A percentile compares a stretch with the other conserved stretches of the same genome.
phyloP scores from a whole-genome alignment of 2,888 invertebrate species.

The Torymus texanus region DNA sequence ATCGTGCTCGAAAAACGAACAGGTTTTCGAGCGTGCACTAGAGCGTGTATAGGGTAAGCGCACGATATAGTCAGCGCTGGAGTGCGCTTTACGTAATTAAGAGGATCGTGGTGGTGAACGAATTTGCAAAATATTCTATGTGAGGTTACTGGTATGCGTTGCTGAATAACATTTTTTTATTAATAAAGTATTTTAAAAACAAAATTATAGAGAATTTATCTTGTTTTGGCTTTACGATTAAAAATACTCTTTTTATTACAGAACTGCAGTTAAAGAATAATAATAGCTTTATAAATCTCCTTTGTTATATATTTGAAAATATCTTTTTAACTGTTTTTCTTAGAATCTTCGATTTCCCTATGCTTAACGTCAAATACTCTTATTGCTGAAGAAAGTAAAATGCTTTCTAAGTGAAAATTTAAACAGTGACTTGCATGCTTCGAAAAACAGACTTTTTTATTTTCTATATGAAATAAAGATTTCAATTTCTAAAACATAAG shows the following conservation, averaged over 20 bases:
- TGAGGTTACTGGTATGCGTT: not conserved
- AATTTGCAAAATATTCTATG: conserved; percentile 15
- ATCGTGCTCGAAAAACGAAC: not conserved
- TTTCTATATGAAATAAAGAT: conserved; percentile 37
- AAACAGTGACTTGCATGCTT: conserved; percentile 54
- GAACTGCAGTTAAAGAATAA: too few relatives aligned
- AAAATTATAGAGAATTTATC: too few relatives aligned
- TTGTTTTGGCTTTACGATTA: too few relatives aligned
- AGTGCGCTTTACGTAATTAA: conserved; percentile 28
- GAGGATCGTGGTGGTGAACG: not conserved
- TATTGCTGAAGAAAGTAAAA: conserved; percentile 47
- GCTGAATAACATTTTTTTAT: too few relatives aligned
- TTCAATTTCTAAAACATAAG: conserved; percentile 21
- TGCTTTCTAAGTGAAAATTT: conserved; percentile 55
- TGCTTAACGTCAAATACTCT: conserved; percentile 22
- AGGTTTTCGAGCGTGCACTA: not conserved
- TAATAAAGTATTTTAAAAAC: too few relatives aligned
- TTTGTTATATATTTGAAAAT: too few relatives aligned
- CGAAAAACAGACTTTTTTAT: conserved; percentile 35
- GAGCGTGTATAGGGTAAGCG: not conserved
- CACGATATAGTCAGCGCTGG: not conserved
- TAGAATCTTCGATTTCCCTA: conserved; percentile 31
- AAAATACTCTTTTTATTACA: too few relatives aligned
- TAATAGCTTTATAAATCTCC: too few relatives aligned
- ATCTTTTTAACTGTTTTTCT: not conserved